Evolutionary conservation across 2,888 invertebrate species (phyloP), one percentile per base, ranked within the genome.

Genomic region (Apeira syringaria): DNA sequence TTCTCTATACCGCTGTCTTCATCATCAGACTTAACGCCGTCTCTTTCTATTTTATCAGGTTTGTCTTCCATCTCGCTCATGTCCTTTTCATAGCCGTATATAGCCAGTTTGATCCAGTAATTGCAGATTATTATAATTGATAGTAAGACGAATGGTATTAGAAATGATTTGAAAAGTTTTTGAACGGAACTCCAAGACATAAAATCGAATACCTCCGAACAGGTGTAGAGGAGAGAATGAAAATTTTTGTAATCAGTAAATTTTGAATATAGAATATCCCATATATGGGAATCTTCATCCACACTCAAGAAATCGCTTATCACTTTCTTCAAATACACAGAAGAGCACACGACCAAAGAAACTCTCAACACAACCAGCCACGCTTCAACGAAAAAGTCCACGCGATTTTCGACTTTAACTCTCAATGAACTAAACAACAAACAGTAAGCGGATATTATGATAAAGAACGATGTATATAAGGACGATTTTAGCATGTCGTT

Each of bases 161-260:
- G 63, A 2, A 92, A 72, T 0, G 94, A 92, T 33, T 78, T 72
- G 0, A 80, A 63, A 9, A 94, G 67, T 30, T 90, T 90, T 22
- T 76, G 67, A 0, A 93, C 66, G 0, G 93, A 87, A 11, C 78
- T 85, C 32, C 82, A 71, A 0, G 92, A 93, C 28, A 96, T 68
- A 64, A 94, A 95, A 63, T 94, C 94, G 67, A 96, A 96, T 43
- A 95, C 95, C 0, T 91, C 89, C 0, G 94, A 93, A 70, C 96
- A 96, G 0, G 95, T 95, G 61, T 96, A 96, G 1, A 97, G 73
- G 65, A 94, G 73, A 0, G 95, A 94, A 63, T 96, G 95, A 64
- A 96, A 96, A 53, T 91, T 93, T 58, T 91, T 92, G 64, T 90
- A 94, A 53, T 89, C 75, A 0, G 91, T 91, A 36, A 96, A 91